Conservation (phyloP, 2,113 vertebrate genomes). For the Peromyscus californicus region DNA sequence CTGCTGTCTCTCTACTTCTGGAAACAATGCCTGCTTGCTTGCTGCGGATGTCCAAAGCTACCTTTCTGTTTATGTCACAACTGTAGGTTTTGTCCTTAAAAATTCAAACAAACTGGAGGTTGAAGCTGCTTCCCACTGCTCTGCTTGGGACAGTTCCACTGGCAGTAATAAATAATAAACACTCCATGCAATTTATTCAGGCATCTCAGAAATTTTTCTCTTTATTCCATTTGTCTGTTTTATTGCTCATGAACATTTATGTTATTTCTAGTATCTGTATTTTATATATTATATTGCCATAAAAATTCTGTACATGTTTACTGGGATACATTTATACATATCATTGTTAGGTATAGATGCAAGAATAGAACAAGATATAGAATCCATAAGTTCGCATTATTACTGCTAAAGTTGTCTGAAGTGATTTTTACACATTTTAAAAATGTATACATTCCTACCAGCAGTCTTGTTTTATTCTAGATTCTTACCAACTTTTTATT, state of each 20-base stretch:
- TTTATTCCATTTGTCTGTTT: background rate
- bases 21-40: background rate
- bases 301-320: background rate
- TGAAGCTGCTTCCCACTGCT: background rate
- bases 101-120: background rate
- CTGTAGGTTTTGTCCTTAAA: background rate
- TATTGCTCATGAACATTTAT: background rate
- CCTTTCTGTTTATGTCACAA: background rate
- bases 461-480: background rate
- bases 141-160: background rate
- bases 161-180: background rate
- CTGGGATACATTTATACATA: background rate
- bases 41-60: background rate
- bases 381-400: background rate
- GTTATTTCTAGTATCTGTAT: background rate
- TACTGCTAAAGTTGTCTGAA: background rate
- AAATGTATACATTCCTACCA: background rate
- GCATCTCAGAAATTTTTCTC: background rate
- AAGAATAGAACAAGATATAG: background rate
- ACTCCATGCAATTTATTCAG: background rate
- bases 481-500: background rate
- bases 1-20: background rate
- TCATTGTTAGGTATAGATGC: background rate
- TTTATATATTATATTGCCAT: background rate
- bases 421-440: background rate